phyloP scores from a whole-genome alignment of 2,888 invertebrate genomes.

The Yponomeuta malinellus region DNA sequence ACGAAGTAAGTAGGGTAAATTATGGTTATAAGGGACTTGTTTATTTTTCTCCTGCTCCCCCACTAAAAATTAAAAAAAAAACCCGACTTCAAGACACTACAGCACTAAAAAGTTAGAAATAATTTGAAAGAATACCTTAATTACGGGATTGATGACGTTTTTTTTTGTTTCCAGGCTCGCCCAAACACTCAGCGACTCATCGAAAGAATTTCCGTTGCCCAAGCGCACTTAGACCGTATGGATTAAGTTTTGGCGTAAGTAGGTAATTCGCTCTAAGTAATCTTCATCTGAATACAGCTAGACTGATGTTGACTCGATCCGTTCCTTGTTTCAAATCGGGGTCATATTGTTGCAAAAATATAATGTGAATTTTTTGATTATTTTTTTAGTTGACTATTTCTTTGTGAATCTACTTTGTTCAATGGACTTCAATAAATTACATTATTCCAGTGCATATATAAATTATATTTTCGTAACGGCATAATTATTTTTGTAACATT shows the following conservation, averaged over 20 bases:
- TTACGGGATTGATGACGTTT: neutral
- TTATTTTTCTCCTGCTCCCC: too few relatives aligned
- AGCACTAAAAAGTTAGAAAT: too few relatives aligned
- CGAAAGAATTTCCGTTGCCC: constrained; percentile 61
- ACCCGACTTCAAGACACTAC: too few relatives aligned
- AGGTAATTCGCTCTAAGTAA: neutral
- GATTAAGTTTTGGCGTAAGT: constrained; percentile 37
- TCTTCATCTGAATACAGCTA: neutral
- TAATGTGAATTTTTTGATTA: constrained; percentile 6
- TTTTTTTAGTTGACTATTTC: constrained; percentile 20
- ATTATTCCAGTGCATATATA: constrained; percentile 5
- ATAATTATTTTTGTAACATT: constrained; percentile 10
- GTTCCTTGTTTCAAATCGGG: neutral
- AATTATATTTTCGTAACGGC: neutral
- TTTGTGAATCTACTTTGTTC: constrained; percentile 17
- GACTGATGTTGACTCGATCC: neutral
- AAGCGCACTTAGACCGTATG: constrained; percentile 66
- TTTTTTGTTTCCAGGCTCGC: constrained; percentile 47
- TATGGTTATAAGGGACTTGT: too few relatives aligned
- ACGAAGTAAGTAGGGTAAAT: too few relatives aligned
- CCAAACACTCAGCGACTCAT: constrained; percentile 63
- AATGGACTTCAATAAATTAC: neutral
- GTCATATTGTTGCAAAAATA: neutral
- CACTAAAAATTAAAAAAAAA: too few relatives aligned
- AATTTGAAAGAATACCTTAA: too few relatives aligned